A percentile compares a stretch with the other conserved stretches of the same genome.
Conservation (phyloP, 2,888 invertebrate species). For the Sinopyrophorus schimmeli region DNA sequence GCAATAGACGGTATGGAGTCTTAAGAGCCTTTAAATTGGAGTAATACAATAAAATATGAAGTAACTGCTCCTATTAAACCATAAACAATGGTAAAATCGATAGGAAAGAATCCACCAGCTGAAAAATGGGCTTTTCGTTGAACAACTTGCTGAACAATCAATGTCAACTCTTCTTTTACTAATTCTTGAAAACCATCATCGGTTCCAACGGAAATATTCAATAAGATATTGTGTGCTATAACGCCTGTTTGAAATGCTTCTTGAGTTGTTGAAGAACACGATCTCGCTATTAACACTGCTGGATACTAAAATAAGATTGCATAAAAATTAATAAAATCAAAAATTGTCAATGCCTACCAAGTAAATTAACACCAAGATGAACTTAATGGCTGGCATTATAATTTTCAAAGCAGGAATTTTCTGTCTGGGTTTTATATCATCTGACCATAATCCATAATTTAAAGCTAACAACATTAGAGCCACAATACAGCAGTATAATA, state of each 20-base stretch:
- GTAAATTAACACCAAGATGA: neutral
- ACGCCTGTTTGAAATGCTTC: neutral
- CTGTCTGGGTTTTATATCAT: neutral
- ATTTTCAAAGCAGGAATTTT: neutral
- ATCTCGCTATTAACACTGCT: slow-evolving; percentile 1
- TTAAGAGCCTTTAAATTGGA: slow-evolving; percentile 35
- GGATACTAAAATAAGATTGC: slow-evolving; percentile 3
- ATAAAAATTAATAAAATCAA: neutral
- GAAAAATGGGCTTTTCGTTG: slow-evolving; percentile 7
- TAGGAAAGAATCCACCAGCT: slow-evolving; percentile 6
- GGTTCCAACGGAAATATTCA: slow-evolving; percentile 5
- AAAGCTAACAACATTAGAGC: slow-evolving; percentile 1
- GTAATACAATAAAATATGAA: slow-evolving; percentile 7
- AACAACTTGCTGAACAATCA: slow-evolving; percentile 7
- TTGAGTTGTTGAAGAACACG: slow-evolving; percentile 7
- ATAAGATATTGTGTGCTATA: slow-evolving; percentile 2
- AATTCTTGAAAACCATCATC: neutral
- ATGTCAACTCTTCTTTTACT: slow-evolving; percentile 1
- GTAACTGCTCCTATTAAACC: slow-evolving; percentile 8
- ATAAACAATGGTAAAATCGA: slow-evolving; percentile 13
- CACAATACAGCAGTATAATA: slow-evolving; percentile 5
- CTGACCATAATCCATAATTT: slow-evolving; percentile 10
- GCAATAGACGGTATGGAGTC: neutral
- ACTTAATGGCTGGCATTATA: neutral
- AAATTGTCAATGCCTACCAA: slow-evolving; percentile 3